Base-by-base conservation (phyloP, 2,888 invertebrate species). In the Zelleria hepariella region DNA sequence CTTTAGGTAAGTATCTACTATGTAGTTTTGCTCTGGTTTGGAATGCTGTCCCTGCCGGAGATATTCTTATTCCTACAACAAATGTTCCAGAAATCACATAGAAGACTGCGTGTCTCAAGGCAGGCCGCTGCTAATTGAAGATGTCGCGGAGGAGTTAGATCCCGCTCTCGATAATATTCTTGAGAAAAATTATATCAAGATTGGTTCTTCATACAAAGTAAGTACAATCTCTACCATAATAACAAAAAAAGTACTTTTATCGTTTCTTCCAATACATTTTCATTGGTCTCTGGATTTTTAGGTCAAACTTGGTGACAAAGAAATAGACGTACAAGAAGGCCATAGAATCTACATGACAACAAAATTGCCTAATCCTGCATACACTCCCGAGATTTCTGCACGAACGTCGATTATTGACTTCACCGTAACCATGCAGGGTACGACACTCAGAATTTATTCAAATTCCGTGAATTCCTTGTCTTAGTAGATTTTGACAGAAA, bases 351-450 rank as follows among this genome's bases (percentile, higher is more conserved):
- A 96, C 72, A 94, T 96, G 57, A 96, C 96, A 0, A 96, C 96
- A 0, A 96, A 96, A 77, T 79, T 96, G 48, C 94, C 96, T 0
- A 97, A 96, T 83, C 96, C 96, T 2, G 91, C 92, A 0, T 97
- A 96, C 72, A 94, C 96, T 0, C 96, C 96, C 1, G 96, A 97
- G 86, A 90, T 96, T 63, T 95, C 93, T 63, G 96, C 96, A 23
- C 89, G 95, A 61, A 94, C 95, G 10, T 94, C 95, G 7, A 93
- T 96, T 53, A 96, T 97, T 65, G 96, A 97, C 78, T 97, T 97
- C 71, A 96, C 96, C 49, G 96, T 97, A 1, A 97, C 96, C 0
- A 94, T 95, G 92, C 95, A 94, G 89, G 96, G 94, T 87, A 77
- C 4, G 32, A 10, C 32, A n/a, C n/a, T n/a, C n/a, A n/a, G n/a